Conservation (phyloP, 2,113 vertebrate species). For the Tympanuchus pallidicinctus region DNA sequence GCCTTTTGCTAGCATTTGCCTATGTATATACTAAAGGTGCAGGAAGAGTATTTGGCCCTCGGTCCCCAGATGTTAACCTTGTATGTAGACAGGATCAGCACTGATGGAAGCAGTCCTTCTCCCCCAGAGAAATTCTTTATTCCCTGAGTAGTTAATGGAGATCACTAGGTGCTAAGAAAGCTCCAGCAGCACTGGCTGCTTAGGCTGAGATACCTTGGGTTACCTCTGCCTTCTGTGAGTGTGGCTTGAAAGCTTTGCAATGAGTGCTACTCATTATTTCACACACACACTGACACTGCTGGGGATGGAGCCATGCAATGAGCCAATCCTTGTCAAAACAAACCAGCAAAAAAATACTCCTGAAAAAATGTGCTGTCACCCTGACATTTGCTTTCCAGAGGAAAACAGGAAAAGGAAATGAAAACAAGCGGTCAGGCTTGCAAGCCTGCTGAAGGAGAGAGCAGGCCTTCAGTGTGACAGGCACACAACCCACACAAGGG, state of each 20-base stretch:
- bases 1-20: not conserved
- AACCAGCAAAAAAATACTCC: not conserved
- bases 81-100: not conserved
- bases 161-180: not conserved
- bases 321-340: not conserved
- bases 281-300: not conserved
- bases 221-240: not conserved
- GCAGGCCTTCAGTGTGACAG: rapidly evolving
- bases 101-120: not conserved
- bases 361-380: conserved; percentile 23
- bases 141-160: not conserved
- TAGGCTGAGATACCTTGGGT: not conserved
- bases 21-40: not conserved
- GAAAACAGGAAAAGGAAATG: rapidly evolving
- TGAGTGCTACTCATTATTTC: conserved; percentile 10
- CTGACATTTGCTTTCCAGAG: not conserved
- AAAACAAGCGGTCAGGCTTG: not conserved
- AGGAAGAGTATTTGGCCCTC: not conserved
- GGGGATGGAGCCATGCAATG: not conserved
- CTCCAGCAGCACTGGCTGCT: not conserved
- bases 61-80: not conserved
- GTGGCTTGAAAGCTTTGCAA: not conserved
- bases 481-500: not conserved
- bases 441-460: not conserved
- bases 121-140: not conserved